Evolutionary conservation across 2,797 vertebrate genomes (phyloP), one percentile per base, ranked within the genome.

Genomic region (Manis javanica): DNA sequence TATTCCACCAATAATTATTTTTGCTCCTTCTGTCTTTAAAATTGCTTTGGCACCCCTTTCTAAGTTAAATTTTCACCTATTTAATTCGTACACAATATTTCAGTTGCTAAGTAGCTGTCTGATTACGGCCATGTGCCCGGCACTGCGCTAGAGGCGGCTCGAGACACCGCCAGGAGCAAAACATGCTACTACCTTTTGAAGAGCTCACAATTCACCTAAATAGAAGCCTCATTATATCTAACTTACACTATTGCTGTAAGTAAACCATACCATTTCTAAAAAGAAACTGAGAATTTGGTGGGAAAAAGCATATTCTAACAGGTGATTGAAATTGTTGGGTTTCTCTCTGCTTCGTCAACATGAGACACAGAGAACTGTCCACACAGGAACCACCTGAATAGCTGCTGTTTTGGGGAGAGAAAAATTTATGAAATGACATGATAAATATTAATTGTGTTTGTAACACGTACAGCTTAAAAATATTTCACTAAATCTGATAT

Each of bases 81-180:
- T 64, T 74, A 42, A 12, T 74, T 72, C 26, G 10, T n/a, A 34
- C 61, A 16, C 46, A 15, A 7, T 37, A 16, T 53, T 51, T 83
- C 39, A 74, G 63, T 59, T 57, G 12, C 19, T 37, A 15, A 23
- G 29, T 34, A 26, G 51, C 78, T 57, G 3, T 31, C 57, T 3
- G 7, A 1, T 49, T 68, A 12, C 0, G 16, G 53, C 26, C 31
- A 26, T 7, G 1, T 3, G 12, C 15, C 29, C 3, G 29, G 39
- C 18, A 0, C 7, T 39, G 8, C 57, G 21, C 34, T 18, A 3
- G n/a, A 49, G 23, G 16, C 71, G 49, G 7, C 81, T 49, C 21
- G 3, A 19, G 69, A 6, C 16, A 39, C 37, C 37, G 37, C 5
- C 37, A 11, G 2, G 49, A 46, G 12, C 19, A 37, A 9, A n/a